A percentile compares a stretch with the other conserved stretches of the same genome.
These are phyloP conservation scores for Telenomus remus DNA, from an alignment of 1,140 invertebrate species.

Conservation along the genomic window DNA sequence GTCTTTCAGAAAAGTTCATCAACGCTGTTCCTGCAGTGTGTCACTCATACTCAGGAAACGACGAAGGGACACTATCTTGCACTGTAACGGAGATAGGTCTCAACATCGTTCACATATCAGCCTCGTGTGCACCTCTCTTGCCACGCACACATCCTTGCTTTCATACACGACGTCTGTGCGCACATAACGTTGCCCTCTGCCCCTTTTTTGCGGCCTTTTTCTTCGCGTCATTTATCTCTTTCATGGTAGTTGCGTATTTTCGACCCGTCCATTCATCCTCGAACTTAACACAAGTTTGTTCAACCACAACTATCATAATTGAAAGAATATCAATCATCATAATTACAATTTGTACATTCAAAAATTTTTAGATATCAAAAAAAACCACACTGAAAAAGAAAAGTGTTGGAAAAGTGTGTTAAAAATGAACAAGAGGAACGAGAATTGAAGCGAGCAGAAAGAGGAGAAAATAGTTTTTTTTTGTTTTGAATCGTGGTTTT, in stretches of 20 bases:
- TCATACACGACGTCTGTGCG: conserved; percentile 37
- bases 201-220: conserved; percentile 26
- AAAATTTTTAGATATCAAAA: too few species aligned
- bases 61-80: conserved; percentile 56
- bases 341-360: too few species aligned
- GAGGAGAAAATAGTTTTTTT: too few species aligned
- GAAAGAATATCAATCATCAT: too few species aligned
- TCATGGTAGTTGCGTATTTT: conserved; percentile 6
- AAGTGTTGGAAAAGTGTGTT: too few species aligned
- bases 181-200: conserved; percentile 44
- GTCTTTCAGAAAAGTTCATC: conserved; percentile 45
- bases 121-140: conserved; percentile 19
- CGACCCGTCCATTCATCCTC: conserved; percentile 13
- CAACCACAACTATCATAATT: neutral
- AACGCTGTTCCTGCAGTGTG: conserved; percentile 22
- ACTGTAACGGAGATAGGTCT: conserved; percentile 54
- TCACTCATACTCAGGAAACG: conserved; percentile 54
- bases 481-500: too few species aligned
- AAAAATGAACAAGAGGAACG: too few species aligned
- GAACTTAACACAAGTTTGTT: conserved; percentile 3
- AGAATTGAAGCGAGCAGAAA: too few species aligned
- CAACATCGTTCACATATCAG: conserved; percentile 45
- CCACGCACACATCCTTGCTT: conserved; percentile 6
- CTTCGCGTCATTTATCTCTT: conserved; percentile 27
- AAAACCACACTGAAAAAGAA: too few species aligned